Conservation (phyloP, 2,888 invertebrate species). For the Stomorhina lunata region DNA sequence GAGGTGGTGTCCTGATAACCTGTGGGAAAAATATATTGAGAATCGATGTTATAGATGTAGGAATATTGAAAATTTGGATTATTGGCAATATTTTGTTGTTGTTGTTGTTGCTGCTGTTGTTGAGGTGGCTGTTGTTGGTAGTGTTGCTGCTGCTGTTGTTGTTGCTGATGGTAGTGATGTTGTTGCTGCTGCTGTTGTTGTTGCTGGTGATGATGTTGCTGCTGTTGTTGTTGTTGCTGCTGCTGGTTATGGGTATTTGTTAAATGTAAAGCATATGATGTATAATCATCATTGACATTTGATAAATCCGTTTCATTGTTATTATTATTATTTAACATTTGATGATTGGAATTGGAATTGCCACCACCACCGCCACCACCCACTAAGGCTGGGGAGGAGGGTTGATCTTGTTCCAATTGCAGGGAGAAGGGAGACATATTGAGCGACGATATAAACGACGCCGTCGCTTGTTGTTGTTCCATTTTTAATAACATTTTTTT, state of each 20-base stretch:
- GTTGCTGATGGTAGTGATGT: conserved; percentile 72
- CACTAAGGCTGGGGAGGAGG: conserved; percentile 83
- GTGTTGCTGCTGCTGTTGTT: conserved; percentile 71
- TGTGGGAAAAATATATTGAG: conserved; percentile 81
- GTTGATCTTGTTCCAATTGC: conserved; percentile 84
- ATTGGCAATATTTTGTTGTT: conserved; percentile 77
- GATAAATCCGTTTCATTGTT: conserved; percentile 67
- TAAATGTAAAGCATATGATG: conserved; percentile 74
- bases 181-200: conserved; percentile 74
- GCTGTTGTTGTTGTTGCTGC: conserved; percentile 73
- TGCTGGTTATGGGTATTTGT: conserved; percentile 68
- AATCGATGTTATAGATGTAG: conserved; percentile 81
- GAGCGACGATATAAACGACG: conserved; percentile 92
- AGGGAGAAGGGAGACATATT: conserved; percentile 93
- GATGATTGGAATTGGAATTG: conserved; percentile 65
- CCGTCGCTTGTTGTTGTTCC: conserved; percentile 89
- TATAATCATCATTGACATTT: conserved; percentile 73
- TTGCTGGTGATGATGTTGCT: conserved; percentile 71
- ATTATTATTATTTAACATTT: conserved; percentile 49
- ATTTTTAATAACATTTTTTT: conserved; percentile 89
- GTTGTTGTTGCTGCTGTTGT: conserved; percentile 75
- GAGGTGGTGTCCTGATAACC: conserved; percentile 80
- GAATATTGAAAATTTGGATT: conserved; percentile 80
- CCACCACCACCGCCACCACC: conserved; percentile 49
- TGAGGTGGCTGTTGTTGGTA: conserved; percentile 76